phyloP scores from a whole-genome alignment of 2,113 vertebrate genomes.

The Ibidorhyncha struthersii region DNA sequence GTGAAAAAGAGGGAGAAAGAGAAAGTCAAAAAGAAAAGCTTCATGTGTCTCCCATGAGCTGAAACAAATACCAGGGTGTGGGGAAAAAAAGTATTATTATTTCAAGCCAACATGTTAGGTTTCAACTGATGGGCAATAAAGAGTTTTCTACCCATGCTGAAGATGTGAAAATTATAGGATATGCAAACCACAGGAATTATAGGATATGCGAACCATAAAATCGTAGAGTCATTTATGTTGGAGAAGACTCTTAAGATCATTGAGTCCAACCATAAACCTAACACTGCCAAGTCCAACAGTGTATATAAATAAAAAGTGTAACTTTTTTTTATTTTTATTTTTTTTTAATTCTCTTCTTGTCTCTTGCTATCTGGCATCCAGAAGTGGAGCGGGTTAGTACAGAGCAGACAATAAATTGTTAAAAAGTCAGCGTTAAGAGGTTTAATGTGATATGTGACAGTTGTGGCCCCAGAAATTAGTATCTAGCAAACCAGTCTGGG shows the following conservation, averaged over 20 bases:
- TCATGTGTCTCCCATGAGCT: background rate
- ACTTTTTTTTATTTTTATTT: too few species aligned
- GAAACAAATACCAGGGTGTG: background rate
- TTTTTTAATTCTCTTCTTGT: background rate
- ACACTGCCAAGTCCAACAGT: background rate
- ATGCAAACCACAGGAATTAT: background rate
- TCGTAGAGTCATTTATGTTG: background rate
- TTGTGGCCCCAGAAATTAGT: background rate
- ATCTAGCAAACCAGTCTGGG: background rate
- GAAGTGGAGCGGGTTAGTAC: background rate
- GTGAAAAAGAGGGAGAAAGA: background rate
- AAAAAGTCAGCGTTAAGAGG: background rate
- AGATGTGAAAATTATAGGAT: background rate
- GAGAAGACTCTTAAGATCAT: background rate
- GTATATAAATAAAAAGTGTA: background rate
- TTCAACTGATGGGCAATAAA: background rate
- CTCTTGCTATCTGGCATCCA: too few species aligned
- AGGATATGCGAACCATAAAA: background rate
- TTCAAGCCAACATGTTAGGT: background rate
- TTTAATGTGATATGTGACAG: background rate
- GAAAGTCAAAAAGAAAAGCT: background rate
- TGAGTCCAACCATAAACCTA: accelerated
- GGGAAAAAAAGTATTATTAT: background rate
- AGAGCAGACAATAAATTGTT: background rate
- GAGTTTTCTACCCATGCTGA: background rate